These are phyloP conservation scores for Tringa solitaria DNA, from an alignment of 2,113 vertebrate genomes.

Conservation along the genomic window DNA sequence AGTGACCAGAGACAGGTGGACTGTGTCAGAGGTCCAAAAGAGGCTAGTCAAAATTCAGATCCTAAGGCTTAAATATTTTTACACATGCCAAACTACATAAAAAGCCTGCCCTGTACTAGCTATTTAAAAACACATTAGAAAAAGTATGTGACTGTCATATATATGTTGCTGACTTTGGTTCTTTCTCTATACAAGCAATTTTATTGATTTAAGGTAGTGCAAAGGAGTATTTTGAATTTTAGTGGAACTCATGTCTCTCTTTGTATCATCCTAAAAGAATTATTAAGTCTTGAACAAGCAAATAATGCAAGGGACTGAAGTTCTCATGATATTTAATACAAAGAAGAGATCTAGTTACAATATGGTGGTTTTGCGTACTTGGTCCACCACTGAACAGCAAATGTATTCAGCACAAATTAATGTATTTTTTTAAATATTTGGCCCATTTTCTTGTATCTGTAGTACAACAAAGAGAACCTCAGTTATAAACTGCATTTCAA, in stretches of 20 bases:
- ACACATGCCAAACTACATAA: not conserved
- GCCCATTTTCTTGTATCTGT: not conserved
- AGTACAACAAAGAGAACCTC: not conserved
- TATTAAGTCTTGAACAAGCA: not conserved
- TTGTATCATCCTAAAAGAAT: not conserved
- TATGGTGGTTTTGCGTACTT: not conserved
- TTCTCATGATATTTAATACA: not conserved
- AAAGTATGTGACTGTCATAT: not conserved
- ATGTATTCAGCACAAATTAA: not conserved
- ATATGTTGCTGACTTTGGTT: not conserved
- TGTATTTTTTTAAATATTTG: not conserved
- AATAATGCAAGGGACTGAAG: not conserved
- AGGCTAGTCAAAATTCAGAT: not conserved
- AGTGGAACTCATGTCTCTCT: not conserved
- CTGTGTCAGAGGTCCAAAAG: not conserved
- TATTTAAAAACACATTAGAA: conserved; percentile 26
- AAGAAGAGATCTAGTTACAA: not conserved
- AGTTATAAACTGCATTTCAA: not conserved
- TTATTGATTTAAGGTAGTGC: not conserved
- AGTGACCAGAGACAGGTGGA: not conserved
- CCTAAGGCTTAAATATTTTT: not conserved
- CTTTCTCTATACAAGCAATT: not conserved
- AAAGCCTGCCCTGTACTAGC: conserved; percentile 3
- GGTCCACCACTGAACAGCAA: not conserved
- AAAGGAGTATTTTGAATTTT: not conserved